phyloP scores from a whole-genome alignment of 2,113 vertebrate genomes.

The Drymodes brunneopygia region DNA sequence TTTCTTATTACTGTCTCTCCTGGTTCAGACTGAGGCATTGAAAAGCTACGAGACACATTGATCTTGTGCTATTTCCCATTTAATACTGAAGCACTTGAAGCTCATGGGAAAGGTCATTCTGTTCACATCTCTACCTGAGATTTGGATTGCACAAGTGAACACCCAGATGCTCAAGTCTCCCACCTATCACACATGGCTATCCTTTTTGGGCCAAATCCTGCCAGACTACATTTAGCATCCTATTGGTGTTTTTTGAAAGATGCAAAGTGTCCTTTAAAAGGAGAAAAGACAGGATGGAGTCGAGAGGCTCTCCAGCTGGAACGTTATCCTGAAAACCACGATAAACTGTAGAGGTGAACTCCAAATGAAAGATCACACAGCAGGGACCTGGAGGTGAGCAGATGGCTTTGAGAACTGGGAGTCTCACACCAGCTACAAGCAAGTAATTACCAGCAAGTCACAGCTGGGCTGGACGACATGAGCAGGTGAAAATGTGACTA shows the following conservation, averaged over 20 bases:
- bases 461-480: constrained; percentile 50
- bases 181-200: background rate
- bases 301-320: background rate
- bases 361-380: constrained; percentile 32
- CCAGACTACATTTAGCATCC: background rate
- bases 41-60: background rate
- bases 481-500: constrained; percentile 64
- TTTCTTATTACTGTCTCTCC: constrained; percentile 24
- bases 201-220: background rate
- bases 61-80: constrained; percentile 25
- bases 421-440: constrained; percentile 29
- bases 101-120: constrained; percentile 19
- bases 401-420: constrained; percentile 45
- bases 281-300: background rate
- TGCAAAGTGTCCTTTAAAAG: background rate
- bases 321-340: background rate
- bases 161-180: background rate
- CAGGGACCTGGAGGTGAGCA: constrained; percentile 10
- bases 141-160: background rate
- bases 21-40: background rate
- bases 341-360: constrained; percentile 10
- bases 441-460: constrained; percentile 57
- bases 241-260: background rate
- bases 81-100: background rate
- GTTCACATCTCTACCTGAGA: background rate